These are phyloP conservation scores for Drosophila santomea DNA, from an alignment of 1,140 invertebrate genomes.

Conservation along the genomic window DNA sequence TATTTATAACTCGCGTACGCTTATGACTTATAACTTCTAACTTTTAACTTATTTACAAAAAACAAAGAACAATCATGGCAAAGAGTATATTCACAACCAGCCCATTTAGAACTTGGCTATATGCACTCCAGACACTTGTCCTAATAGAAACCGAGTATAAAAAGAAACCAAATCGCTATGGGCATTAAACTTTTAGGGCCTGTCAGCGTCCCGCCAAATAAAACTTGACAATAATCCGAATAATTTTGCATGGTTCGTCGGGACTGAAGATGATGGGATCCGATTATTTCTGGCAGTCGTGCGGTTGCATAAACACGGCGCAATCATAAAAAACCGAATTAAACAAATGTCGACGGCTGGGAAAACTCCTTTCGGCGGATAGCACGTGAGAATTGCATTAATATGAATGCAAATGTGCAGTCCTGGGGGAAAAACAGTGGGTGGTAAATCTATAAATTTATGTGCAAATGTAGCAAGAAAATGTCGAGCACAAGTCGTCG, in stretches of 20 bases:
- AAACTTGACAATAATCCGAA: slow-evolving; percentile 73
- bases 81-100: slow-evolving; percentile 9
- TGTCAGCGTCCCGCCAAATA: slow-evolving; percentile 65
- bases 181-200: slow-evolving; percentile 67
- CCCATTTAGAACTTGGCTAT: slow-evolving; percentile 9
- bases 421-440: background rate
- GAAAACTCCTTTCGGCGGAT: slow-evolving; percentile 31
- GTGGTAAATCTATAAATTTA: slow-evolving; percentile 76
- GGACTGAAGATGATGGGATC: slow-evolving; percentile 68
- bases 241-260: slow-evolving; percentile 43
- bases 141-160: slow-evolving; percentile 10
- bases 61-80: slow-evolving; percentile 25
- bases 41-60: background rate
- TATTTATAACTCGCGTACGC: too few species aligned
- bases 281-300: slow-evolving; percentile 65
- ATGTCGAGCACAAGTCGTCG: slow-evolving; percentile 61
- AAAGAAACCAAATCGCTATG: slow-evolving; percentile 18
- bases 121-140: slow-evolving; percentile 35
- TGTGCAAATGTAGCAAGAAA: slow-evolving; percentile 75
- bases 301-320: slow-evolving; percentile 76
- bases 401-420: slow-evolving; percentile 75
- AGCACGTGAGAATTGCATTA: slow-evolving; percentile 84
- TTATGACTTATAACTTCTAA: too few species aligned
- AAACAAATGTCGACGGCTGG: slow-evolving; percentile 68
- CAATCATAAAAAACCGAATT: slow-evolving; percentile 78